These are phyloP conservation scores for Danaus plexippus DNA, from an alignment of 1,140 invertebrate genomes.

Conservation along the genomic window DNA sequence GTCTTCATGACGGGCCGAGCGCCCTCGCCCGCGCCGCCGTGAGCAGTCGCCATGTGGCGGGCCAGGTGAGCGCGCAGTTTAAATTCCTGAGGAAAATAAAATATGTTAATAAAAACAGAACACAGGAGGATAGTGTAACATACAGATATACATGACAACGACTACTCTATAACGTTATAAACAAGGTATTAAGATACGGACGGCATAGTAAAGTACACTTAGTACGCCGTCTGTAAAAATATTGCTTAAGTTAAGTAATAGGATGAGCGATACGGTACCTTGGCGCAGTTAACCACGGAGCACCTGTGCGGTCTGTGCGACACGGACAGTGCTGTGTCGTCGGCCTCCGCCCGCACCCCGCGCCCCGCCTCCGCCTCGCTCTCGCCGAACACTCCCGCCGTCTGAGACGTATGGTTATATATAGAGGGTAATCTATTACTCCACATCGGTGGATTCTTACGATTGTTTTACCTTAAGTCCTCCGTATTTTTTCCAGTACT, in stretches of 20 bases:
- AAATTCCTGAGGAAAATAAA: constrained; percentile 90
- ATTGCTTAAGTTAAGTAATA: too few relatives aligned
- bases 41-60: constrained; percentile 92
- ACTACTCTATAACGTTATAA: too few relatives aligned
- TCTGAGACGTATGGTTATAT: constrained; percentile 23
- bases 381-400: constrained; percentile 59
- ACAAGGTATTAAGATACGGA: too few relatives aligned
- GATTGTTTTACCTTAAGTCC: constrained; percentile 82
- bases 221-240: too few relatives aligned
- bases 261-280: constrained; percentile 56
- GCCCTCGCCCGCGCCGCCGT: constrained; percentile 83
- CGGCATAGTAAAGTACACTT: too few relatives aligned
- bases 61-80: constrained; percentile 93
- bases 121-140: too few relatives aligned
- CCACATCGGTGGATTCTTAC: not conserved
- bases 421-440: not conserved
- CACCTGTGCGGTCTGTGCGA: constrained; percentile 89
- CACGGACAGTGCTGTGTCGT: constrained; percentile 67
- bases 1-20: constrained; percentile 97
- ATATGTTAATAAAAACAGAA: constrained; percentile 3
- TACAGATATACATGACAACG: constrained; percentile 17
- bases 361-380: constrained; percentile 65
- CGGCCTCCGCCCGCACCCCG: constrained; percentile 68
- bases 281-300: constrained; percentile 90
- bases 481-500: constrained; percentile 99